phyloP scores from a whole-genome alignment of 2,113 vertebrate genomes.

The Chlorodrepanis virens region DNA sequence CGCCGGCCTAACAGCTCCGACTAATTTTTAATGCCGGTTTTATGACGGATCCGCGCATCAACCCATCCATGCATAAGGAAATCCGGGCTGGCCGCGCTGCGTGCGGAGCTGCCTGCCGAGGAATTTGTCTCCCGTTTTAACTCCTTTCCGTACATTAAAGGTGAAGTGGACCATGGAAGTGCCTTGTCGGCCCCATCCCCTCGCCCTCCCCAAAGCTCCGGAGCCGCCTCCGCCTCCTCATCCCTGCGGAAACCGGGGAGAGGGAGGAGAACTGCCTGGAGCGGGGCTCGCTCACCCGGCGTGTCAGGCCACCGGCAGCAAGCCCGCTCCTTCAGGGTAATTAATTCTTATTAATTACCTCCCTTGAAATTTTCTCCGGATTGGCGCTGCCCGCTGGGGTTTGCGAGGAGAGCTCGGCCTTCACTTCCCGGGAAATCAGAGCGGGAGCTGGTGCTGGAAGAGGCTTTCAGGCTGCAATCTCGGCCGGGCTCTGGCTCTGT shows the following conservation, averaged over 20 bases:
- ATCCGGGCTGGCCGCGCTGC: neutral
- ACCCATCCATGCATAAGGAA: conserved; percentile 31
- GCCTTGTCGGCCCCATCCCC: neutral
- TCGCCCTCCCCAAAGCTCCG: neutral
- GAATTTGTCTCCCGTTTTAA: conserved; percentile 51
- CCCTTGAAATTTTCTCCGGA: neutral
- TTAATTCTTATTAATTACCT: conserved; percentile 32
- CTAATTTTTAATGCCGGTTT: conserved; percentile 57
- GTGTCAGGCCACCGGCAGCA: neutral
- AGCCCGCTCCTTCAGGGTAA: neutral
- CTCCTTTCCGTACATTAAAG: conserved; percentile 42
- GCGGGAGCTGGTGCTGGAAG: fast-evolving
- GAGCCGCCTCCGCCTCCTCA: neutral
- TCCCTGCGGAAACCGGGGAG: neutral
- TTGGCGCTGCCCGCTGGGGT: neutral
- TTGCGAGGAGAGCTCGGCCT: neutral
- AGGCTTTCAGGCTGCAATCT: neutral
- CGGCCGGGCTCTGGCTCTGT: neutral
- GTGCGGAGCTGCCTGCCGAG: neutral
- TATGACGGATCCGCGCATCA: conserved; percentile 39
- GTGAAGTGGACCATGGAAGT: conserved; percentile 31
- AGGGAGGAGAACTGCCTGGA: neutral
- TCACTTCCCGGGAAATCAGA: neutral
- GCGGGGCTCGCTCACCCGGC: neutral
- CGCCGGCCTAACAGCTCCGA: conserved; percentile 36